Conservation (phyloP, 2,797 vertebrate species). For the Crenichthys baileyi region DNA sequence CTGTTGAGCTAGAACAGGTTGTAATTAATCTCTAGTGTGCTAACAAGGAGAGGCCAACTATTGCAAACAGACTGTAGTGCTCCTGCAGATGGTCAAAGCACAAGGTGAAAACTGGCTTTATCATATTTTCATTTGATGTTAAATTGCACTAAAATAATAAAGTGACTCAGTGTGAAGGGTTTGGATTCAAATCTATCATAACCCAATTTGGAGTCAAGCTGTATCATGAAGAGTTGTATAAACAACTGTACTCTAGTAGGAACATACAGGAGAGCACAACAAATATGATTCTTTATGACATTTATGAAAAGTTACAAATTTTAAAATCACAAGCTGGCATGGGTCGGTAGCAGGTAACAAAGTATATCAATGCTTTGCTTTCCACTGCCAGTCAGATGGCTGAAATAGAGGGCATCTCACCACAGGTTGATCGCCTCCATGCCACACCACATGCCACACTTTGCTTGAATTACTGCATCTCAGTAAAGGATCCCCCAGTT, state of each 20-base stretch:
- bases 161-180: constrained; percentile 12
- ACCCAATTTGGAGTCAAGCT: not conserved
- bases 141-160: not conserved
- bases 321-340: not conserved
- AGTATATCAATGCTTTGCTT: not conserved
- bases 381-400: not conserved
- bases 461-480: not conserved
- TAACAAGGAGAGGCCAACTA: constrained; percentile 59
- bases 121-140: not conserved
- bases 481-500: not conserved
- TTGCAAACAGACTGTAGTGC: constrained; percentile 28
- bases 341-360: not conserved
- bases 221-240: not conserved
- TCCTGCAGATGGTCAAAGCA: constrained; percentile 35
- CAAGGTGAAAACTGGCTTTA: constrained; percentile 9
- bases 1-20: constrained; percentile 60
- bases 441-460: not conserved
- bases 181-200: not conserved
- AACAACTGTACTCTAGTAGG: not conserved
- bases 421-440: not conserved
- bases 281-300: not conserved
- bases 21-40: constrained; percentile 76
- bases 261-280: not conserved
- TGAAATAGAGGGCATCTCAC: not conserved
- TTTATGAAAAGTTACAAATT: not conserved